phyloP scores from a whole-genome alignment of 2,888 invertebrate genomes.

The Rotaria sp. region DNA sequence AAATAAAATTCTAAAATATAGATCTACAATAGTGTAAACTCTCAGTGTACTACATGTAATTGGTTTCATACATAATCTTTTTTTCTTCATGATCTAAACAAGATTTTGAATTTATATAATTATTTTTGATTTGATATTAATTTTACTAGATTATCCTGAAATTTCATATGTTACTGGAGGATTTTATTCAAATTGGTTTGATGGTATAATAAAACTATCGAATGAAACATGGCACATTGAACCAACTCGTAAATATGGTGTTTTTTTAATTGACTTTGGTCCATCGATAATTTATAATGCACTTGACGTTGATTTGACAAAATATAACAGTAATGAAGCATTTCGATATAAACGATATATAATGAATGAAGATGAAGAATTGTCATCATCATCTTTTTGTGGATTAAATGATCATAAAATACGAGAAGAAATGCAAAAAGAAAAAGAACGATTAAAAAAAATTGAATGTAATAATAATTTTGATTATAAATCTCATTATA shows the following conservation, averaged over 20 bases:
- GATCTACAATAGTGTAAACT: no score
- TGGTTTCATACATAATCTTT: no score
- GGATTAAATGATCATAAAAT: slow-evolving; percentile 18
- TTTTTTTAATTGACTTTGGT: not conserved
- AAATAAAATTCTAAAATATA: no score
- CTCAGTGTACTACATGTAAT: no score
- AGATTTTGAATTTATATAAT: no score
- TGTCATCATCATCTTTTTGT: not conserved
- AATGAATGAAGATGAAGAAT: not conserved
- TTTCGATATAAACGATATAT: slow-evolving; percentile 29
- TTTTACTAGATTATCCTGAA: slow-evolving; percentile 26
- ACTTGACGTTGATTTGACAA: slow-evolving; percentile 23
- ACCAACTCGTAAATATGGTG: slow-evolving; percentile 27
- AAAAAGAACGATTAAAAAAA: slow-evolving; percentile 24
- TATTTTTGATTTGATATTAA: no score
- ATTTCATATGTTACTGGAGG: slow-evolving; percentile 36
- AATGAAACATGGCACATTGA: slow-evolving; percentile 36
- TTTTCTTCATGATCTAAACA: no score
- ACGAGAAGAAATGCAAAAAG: slow-evolving; percentile 34
- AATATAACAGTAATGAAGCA: not conserved
- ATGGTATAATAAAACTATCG: slow-evolving; percentile 28
- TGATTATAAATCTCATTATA: slow-evolving; percentile 14
- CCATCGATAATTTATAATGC: slow-evolving; percentile 39
- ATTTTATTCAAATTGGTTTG: slow-evolving; percentile 34
- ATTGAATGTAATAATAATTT: not conserved